Base-by-base conservation (phyloP, 2,113 vertebrate genomes). In the Blennius ocellaris region DNA sequence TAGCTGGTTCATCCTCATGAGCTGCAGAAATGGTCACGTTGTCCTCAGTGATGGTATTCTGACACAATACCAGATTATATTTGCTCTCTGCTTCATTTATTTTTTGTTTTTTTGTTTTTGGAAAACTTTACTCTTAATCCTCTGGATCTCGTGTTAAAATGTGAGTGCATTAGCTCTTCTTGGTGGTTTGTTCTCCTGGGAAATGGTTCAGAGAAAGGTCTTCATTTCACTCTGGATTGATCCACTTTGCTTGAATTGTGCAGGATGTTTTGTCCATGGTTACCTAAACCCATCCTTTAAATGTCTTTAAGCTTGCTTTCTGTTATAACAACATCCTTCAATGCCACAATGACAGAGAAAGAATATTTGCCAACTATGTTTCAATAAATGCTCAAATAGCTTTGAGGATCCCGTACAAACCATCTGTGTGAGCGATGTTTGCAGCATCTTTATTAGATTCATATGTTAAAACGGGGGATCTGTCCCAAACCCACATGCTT, bases 1-100 rank as follows among this genome's bases (percentile, higher is more conserved):
- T 78, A 85, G 72, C 45, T 55, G 49, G 51, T 83, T 73, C 80
- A 58, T 82, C 79, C 55, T 82, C 65, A 47, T 56, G 69, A 69
- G 69, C 76, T 58, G 53, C 52, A 81, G 73, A 78, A 76, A 65
- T 59, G 38, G 39, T 48, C 15, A 36, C 52, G 71, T 64, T 78
- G 73, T 82, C 66, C 56, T 41, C 14, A n/a, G 52, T 11, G 38
- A 78, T 45, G 38, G 50, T 59, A 50, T 81, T 76, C 73, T 47
- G 63, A 16, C 3, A 6, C 44, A 67, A 11, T 8, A 37, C 56
- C 69, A 54, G 38, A 57, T 63, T 70, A 57, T 57, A 4, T 39
- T 41, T 53, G 52, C 51, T 47, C 67, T 66, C 11, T 48, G 7
- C 53, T 16, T 70, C 1, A 9, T 30, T 53, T 30, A 9, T 45